Evolutionary conservation across 2,888 invertebrate genomes (phyloP), one percentile per base, ranked within the genome.

Genomic region (Danaus chrysippus): DNA sequence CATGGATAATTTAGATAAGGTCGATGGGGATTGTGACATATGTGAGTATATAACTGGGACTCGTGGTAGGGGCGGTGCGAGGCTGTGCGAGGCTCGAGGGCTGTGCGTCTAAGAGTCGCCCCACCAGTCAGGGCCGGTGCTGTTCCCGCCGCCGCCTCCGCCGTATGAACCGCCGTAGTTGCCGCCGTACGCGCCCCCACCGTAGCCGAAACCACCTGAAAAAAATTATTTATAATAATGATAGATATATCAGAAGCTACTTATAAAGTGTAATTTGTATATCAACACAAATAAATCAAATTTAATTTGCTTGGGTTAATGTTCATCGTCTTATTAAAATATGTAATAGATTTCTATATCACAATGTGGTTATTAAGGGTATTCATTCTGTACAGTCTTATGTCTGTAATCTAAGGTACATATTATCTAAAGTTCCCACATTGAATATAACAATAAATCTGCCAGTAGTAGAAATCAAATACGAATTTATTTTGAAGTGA

Each of bases 61-160:
- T 42, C 58, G 42, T 42, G 44, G 56, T 58, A 65, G 56, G 63
- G 58, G 67, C 62, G 68, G 64, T 62, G 69, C 58, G 64, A 53
- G 54, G 62, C 43, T 58, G 23, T 34, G 23, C 23, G 23, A 34
- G 23, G 23, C 23, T 34, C 6, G 23, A 34, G 23, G 23, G 23
- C 23, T 34, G 53, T 71, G 76, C 69, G 81, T 77, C 82, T 85
- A 86, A 70, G 86, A 87, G 86, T 87, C 85, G 59, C 62, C 77
- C 89, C 90, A 90, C 90, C 90, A 90, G 86, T 89, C 89, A 74
- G 83, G 78, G 67, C 89, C 89, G 72, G 87, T 87, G 81, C 85
- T 76, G 76, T 82, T 76, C 81, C 87, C 92, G 85, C 86, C 89
- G 73, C 83, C 82, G 72, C 86, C 86, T 67, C 90, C 86, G 73